Evolutionary conservation across 92 coral and sea anemone species (phyloP).

Genomic region (Phenganax marumi): DNA sequence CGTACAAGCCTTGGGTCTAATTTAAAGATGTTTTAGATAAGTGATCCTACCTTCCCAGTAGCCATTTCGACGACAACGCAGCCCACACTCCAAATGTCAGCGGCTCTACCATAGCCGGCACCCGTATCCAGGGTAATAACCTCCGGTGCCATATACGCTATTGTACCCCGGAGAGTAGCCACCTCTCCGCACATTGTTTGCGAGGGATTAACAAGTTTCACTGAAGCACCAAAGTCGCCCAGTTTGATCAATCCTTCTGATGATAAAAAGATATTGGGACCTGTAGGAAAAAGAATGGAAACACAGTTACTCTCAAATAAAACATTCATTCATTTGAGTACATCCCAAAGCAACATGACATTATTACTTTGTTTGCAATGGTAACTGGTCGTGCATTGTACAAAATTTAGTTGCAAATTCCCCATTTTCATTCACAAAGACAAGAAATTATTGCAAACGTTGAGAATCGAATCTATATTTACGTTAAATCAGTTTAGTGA

Average conservation of each 20-base stretch:
- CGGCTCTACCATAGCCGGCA: slow-evolving; percentile 95
- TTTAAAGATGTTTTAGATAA: not conserved
- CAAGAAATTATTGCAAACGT: too few species aligned
- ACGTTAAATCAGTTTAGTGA: too few species aligned
- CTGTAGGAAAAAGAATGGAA: slow-evolving; percentile 48
- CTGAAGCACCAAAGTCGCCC: slow-evolving; percentile 96
- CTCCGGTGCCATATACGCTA: slow-evolving; percentile 99
- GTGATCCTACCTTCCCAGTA: slow-evolving; percentile 81
- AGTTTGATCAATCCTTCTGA: slow-evolving; percentile 87
- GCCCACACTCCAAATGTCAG: slow-evolving; percentile 96
- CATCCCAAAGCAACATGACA: too few species aligned
- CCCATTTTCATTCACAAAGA: too few species aligned
- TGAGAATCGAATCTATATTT: too few species aligned
- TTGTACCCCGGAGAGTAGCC: slow-evolving; percentile 91
- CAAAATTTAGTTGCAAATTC: too few species aligned
- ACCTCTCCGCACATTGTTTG: slow-evolving; percentile 93
- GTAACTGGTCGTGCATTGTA: too few species aligned
- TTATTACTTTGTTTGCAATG: too few species aligned
- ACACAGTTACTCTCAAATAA: too few species aligned
- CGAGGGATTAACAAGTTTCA: slow-evolving; percentile 82
- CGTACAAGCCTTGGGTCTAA: too few species aligned
- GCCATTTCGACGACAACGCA: slow-evolving; percentile 99
- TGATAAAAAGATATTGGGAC: slow-evolving; percentile 93
- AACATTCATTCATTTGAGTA: not conserved
- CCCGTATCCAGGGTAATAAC: slow-evolving; percentile 96